A percentile compares a stretch with the other conserved stretches of the same genome.
These are phyloP conservation scores for Araneus ventricosus DNA, from an alignment of 1,140 invertebrate species.

Conservation along the genomic window DNA sequence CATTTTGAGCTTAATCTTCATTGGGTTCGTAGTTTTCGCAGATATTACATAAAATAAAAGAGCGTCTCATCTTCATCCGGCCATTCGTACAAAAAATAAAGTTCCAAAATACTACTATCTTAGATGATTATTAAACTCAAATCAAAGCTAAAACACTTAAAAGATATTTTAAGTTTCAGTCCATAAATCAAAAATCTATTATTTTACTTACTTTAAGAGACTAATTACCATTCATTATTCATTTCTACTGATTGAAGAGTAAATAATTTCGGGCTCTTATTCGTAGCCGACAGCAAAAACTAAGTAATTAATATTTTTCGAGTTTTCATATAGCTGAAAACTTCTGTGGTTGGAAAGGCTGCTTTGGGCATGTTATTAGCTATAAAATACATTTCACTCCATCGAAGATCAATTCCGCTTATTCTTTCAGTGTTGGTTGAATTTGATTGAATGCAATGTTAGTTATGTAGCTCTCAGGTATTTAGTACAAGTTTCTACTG, in stretches of 20 bases:
- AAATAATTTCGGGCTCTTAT: background rate
- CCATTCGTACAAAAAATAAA: background rate
- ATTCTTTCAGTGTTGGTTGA: no score
- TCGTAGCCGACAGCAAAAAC: background rate
- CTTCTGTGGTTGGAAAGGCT: background rate
- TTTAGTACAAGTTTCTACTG: no score
- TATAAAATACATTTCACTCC: no score
- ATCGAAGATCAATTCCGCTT: no score
- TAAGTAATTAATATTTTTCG: background rate
- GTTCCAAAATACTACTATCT: background rate
- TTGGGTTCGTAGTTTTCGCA: background rate
- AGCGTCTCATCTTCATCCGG: background rate
- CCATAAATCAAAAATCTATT: background rate
- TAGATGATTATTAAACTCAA: background rate
- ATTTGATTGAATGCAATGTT: no score
- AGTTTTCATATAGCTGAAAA: background rate
- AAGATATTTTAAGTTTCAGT: background rate
- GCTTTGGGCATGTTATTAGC: no score
- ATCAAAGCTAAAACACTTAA: background rate
- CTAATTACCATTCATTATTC: background rate
- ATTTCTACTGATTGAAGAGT: background rate
- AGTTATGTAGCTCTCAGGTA: no score
- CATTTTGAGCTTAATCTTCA: slow-evolving; percentile 29
- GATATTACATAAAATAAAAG: background rate
- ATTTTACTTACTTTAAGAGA: background rate